These are phyloP conservation scores for Eristalis tenax DNA, from an alignment of 2,888 invertebrate genomes.

Conservation along the genomic window DNA sequence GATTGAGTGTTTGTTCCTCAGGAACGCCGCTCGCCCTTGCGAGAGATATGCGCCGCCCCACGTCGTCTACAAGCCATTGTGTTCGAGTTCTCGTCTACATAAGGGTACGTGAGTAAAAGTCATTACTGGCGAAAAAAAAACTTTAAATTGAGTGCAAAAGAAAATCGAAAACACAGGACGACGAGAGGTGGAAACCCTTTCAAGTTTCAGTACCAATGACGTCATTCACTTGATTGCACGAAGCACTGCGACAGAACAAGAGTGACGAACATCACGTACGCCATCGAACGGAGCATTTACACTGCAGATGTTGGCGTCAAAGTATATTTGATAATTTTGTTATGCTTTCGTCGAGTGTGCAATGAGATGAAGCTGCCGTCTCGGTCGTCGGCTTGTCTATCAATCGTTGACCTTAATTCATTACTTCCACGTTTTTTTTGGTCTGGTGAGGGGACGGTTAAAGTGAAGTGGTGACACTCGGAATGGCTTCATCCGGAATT, in stretches of 20 bases:
- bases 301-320: slow-evolving; percentile 20
- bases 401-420: slow-evolving; percentile 46
- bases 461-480: too few relatives aligned
- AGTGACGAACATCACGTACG: slow-evolving; percentile 39
- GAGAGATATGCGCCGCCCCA: not conserved
- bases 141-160: slow-evolving; percentile 6
- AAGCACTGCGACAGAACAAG: slow-evolving; percentile 20
- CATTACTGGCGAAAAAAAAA: slow-evolving; percentile 8
- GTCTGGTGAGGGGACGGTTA: not conserved
- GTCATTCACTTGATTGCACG: slow-evolving; percentile 23
- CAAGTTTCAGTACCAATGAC: not conserved
- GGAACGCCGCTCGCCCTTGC: not conserved
- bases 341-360: not conserved
- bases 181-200: not conserved
- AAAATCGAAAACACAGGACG: not conserved
- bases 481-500: not conserved
- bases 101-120: slow-evolving; percentile 38
- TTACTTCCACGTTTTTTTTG: slow-evolving; percentile 20
- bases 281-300: not conserved
- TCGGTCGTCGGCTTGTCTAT: not conserved
- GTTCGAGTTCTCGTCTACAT: slow-evolving; percentile 8
- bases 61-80: not conserved
- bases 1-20: slow-evolving; percentile 52
- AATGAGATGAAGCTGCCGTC: not conserved
- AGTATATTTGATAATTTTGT: not conserved